Base-by-base conservation (phyloP, 2,888 invertebrate genomes). In the Griposia aprilina region DNA sequence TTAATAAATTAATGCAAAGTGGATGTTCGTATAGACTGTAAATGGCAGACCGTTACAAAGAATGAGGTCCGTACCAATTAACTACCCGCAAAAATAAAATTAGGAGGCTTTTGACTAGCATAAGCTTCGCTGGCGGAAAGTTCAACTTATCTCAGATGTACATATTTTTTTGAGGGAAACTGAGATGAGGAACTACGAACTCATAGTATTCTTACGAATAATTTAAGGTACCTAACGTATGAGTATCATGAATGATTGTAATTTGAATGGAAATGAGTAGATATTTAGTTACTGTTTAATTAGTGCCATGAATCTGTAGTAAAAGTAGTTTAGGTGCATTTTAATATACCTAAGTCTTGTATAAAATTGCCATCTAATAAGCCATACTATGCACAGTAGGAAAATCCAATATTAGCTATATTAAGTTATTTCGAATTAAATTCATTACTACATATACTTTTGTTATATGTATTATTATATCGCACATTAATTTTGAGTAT, bases 101-200 rank as follows among this genome's bases (percentile, higher is more conserved):
- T 23, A 2, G 5, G 26, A 23, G 1, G 0, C 6, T 55, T 45
- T 78, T 30, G 0, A 11, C 13, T 0, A 20, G 20, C n/a, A 8
- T 36, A 23, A 8, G 11, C 23, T 75, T n/a, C 6, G 8, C 15
- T 23, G 45, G 20, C 1, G 17, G 3, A 55, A 45, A 41, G 10
- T 72, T n/a, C 0, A 30, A 5, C 45, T 52, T 3, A 36, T 57
- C n/a, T 62, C 17, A 48, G 10, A 36, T 78, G 63, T 57, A 78
- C 30, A 73, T 57, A 62, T 10, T 20, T 80, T 41, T 41, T 59
- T 36, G 1, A 50, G 59, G 6, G 20, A 50, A 80, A 72, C 36
- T 50, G 41, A 45, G 15, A 30, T n/a, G 2, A 23, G 1, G 10
- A n/a, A 17, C 7, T 26, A 36, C 4, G 8, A 78, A 30, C 30